Evolutionary conservation across 2,888 invertebrate genomes (phyloP).

Genomic region (Serrognathus titanus): DNA sequence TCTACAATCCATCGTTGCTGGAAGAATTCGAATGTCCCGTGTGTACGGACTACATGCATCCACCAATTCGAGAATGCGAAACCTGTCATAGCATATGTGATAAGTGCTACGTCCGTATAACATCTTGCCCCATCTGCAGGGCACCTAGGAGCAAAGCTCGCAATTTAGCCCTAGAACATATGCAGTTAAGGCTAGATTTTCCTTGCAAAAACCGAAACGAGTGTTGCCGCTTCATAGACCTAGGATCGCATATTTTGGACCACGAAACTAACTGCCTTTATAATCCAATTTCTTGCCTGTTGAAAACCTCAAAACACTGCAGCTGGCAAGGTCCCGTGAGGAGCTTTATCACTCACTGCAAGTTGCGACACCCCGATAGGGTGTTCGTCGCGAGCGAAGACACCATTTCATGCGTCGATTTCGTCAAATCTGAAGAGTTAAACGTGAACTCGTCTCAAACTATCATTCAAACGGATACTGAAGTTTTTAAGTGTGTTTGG

Average conservation of each 20-base stretch:
- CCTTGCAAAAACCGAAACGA: constrained; percentile 25
- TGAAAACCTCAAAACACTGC: constrained; percentile 21
- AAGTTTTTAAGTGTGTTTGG: constrained; percentile 30
- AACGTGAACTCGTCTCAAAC: constrained; percentile 9
- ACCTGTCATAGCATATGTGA: constrained; percentile 25
- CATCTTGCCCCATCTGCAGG: constrained; percentile 24
- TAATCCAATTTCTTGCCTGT: constrained; percentile 22
- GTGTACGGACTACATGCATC: constrained; percentile 25
- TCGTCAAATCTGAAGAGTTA: constrained; percentile 3
- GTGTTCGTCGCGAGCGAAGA: constrained; percentile 22
- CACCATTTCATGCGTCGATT: constrained; percentile 21
- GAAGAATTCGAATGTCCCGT: constrained; percentile 26
- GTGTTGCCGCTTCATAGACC: constrained; percentile 23
- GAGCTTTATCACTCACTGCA: constrained; percentile 25
- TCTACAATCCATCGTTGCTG: constrained; percentile 10
- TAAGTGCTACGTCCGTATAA: constrained; percentile 17
- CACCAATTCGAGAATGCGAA: constrained; percentile 25
- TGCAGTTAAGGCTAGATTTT: constrained; percentile 21
- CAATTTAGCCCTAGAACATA: constrained; percentile 20
- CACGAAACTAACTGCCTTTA: constrained; percentile 28
- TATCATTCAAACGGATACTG: constrained; percentile 23
- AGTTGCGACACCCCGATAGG: constrained; percentile 24
- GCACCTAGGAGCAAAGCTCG: constrained; percentile 12
- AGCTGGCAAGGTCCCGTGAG: constrained; percentile 24
- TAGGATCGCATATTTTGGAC: constrained; percentile 21